Base-by-base conservation (phyloP, 2,113 vertebrate species). In the Girardinichthys multiradiatus region DNA sequence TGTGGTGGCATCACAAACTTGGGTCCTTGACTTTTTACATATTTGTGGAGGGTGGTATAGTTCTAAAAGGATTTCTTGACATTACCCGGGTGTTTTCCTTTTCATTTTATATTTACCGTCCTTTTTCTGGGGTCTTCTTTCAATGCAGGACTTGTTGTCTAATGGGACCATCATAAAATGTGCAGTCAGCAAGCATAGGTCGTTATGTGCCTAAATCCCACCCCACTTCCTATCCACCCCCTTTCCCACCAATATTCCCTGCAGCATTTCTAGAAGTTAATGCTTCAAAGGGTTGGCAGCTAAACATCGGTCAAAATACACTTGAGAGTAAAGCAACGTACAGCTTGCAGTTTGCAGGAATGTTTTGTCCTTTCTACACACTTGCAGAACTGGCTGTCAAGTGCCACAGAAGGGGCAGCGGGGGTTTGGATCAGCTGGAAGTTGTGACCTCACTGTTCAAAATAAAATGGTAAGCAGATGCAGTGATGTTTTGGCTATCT, bases 101-200 rank as follows among this genome's bases (percentile, higher is more conserved):
- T 84, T 66, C 19, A 66, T 79, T 71, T 70, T 70, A 1, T 63
- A 45, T 70, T 74, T 83, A 64, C 76, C 77, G 68, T 75, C 59
- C 64, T 82, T 68, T 68, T 71, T 63, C 24, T 72, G 70, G 62
- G 86, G 84, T 77, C 83, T 82, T 80, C 84, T 80, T 92, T 90
- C 86, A 70, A 77, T 67, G 64, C 76, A 37, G 62, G 73, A 73
- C 76, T 85, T 87, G 88, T 76, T 90, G 73, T 92, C 91, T 90
- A 91, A 89, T 91, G 85, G 89, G 79, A 79, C 68, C 26, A 72
- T 87, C 80, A 86, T 80, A 90, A 89, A 90, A 82, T 61, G 77
- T 87, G 82, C 75, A 76, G 71, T 90, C 84, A 83, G 86, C 89
- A 89, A 74, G 62, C 68, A 48, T 70, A 33, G 79, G 69, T 60